Evolutionary conservation across 2,797 vertebrate genomes (phyloP).

Genomic region (Carduelis carduelis): DNA sequence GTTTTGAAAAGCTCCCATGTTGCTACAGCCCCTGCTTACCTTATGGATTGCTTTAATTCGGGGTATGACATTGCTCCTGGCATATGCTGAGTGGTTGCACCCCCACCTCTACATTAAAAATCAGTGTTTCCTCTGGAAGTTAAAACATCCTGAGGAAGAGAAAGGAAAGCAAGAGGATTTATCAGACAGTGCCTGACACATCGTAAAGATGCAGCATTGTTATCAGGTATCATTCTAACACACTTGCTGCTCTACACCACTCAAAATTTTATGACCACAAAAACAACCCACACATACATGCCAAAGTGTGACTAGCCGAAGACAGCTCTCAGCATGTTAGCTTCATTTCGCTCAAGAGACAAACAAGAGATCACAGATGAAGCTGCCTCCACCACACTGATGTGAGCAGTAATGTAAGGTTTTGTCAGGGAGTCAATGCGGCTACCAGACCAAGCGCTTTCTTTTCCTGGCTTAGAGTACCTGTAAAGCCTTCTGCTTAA

Average conservation of each 20-base stretch:
- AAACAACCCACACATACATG: slow-evolving; percentile 59
- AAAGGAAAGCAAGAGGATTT: slow-evolving; percentile 49
- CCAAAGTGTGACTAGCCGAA: slow-evolving; percentile 52
- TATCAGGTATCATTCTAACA: slow-evolving; percentile 68
- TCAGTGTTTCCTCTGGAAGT: slow-evolving; percentile 44
- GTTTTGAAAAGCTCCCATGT: neutral
- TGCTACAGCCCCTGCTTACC: neutral
- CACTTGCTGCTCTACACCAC: slow-evolving; percentile 48
- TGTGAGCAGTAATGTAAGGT: neutral
- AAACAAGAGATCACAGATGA: slow-evolving; percentile 66
- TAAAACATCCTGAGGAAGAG: slow-evolving; percentile 47
- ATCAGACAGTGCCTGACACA: slow-evolving; percentile 56
- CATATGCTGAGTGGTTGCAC: neutral
- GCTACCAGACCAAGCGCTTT: neutral
- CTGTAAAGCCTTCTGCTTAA: slow-evolving; percentile 37
- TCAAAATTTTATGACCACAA: slow-evolving; percentile 65
- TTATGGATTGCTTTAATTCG: neutral
- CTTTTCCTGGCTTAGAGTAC: neutral
- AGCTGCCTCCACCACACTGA: slow-evolving; percentile 43
- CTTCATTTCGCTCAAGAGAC: slow-evolving; percentile 57
- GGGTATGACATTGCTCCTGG: neutral
- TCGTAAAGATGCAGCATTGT: slow-evolving; percentile 63
- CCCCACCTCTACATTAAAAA: slow-evolving; percentile 8
- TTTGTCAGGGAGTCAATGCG: slow-evolving; percentile 24
- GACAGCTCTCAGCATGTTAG: slow-evolving; percentile 68